Conservation (phyloP, 2,113 vertebrate genomes). For the Silurus meridionalis region DNA sequence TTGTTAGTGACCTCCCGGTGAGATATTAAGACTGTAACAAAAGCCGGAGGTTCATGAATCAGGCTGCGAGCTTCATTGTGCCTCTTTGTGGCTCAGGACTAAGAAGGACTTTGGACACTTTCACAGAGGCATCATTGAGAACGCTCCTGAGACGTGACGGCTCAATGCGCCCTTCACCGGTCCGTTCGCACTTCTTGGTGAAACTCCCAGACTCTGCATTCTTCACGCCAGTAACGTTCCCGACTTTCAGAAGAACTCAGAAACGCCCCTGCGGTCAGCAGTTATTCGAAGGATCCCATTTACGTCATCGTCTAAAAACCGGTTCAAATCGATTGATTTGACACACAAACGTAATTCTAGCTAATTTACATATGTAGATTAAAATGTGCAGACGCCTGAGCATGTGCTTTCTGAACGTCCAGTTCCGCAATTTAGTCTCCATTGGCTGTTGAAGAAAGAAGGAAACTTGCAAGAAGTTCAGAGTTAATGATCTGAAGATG, state of each 20-base stretch:
- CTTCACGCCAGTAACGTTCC: not conserved
- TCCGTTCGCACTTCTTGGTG: slow-evolving; percentile 57
- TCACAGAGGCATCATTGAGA: slow-evolving; percentile 59
- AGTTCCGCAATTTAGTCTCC: too few relatives aligned
- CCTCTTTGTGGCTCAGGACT: slow-evolving; percentile 44
- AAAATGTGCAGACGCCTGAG: too few relatives aligned
- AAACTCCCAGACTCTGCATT: slow-evolving; percentile 54
- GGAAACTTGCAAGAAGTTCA: too few relatives aligned
- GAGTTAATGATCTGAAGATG: too few relatives aligned
- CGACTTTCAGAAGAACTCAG: not conserved
- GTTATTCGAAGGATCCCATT: too few relatives aligned
- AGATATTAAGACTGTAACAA: slow-evolving; percentile 73
- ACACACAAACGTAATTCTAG: too few relatives aligned
- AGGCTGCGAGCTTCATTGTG: slow-evolving; percentile 63
- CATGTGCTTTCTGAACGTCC: too few relatives aligned
- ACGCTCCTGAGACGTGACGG: slow-evolving; percentile 56
- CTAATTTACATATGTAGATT: too few relatives aligned
- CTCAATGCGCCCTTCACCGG: slow-evolving; percentile 48
- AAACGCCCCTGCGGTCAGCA: not conserved
- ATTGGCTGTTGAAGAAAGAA: too few relatives aligned
- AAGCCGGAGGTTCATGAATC: slow-evolving; percentile 74
- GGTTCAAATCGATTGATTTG: too few relatives aligned
- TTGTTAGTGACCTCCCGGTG: slow-evolving; percentile 71
- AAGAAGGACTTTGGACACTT: slow-evolving; percentile 39
- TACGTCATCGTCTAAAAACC: too few relatives aligned